Evolutionary conservation across 2,113 vertebrate genomes (phyloP), one percentile per base, ranked within the genome.

Genomic region (Pseudorectes ferrugineus): DNA sequence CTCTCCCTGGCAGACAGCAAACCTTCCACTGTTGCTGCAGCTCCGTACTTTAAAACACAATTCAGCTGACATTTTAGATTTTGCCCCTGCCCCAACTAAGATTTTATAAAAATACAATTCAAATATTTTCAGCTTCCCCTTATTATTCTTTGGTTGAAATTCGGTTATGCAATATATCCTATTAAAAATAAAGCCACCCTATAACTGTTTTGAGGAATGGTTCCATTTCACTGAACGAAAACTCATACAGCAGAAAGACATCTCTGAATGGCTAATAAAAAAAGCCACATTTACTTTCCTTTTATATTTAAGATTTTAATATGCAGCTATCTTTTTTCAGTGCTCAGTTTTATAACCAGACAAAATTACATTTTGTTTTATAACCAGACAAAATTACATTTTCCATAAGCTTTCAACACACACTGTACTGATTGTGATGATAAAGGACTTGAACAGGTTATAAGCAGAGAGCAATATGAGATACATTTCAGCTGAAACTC

Each of bases 291-390:
- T 88, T 81, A 46, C 14, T 33, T 81, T 35, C 6, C 31, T 87
- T 81, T 52, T 48, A 31, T 46, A 94, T 21, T 18, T 77, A 35
- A 73, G 77, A 68, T 63, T 87, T 89, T 81, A 86, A 91, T 78
- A 89, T 8, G 45, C 21, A 72, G 84, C 66, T 89, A 78, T 92
- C 79, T 93, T 67, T 77, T 83, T 75, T 51, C 61, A 93, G 55
- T 12, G 22, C 65, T 67, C 78, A 62, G 58, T 65, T 94, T 85
- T 78, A 72, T 72, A 95, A 84, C n/a, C 38, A 78, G 25, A 33
- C 19, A 92, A 93, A 93, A 91, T 68, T 9, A 59, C 42, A 88
- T 81, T 88, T 94, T 62, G 58, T 65, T 94, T 85, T 78, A 72
- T 72, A 95, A 84, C n/a, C 38, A 78, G 25, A 33, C 19, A 92